Base-by-base conservation (phyloP, 1,140 invertebrate genomes). In the Protaetia brevitarsis region DNA sequence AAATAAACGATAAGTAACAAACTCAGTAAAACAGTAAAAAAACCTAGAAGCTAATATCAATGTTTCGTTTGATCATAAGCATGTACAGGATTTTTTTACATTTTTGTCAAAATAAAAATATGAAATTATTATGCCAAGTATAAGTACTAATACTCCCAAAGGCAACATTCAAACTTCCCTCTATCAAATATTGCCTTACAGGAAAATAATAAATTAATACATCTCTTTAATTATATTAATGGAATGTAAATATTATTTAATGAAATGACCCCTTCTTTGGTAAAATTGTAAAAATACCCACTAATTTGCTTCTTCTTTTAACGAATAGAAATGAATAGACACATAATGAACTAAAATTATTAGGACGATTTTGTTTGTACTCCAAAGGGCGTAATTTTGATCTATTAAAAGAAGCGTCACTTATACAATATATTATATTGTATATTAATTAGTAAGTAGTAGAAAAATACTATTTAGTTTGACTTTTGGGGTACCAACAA, bases 201-300 rank as follows among this genome's bases (percentile, higher is more conserved):
- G n/a, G n/a, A n/a, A n/a, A 37, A 45, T 37, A 45, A 45, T 45
- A 45, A 45, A 45, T 45, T 13, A 45, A 45, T 21, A n/a, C n/a
- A n/a, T n/a, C n/a, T 45, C n/a, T 45, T 45, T 23, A 51, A 16
- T n/a, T n/a, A 51, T 2, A 51, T 51, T 51, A 51, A 51, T 51
- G 41, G 41, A 51, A 51, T 51, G 41, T 51, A 10, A 51, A 23
- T 51, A 16, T 23, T 34, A 34, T 34, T n/a, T 23, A 51, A 23
- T 51, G 41, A 51, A 51, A 51, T 51, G 41, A 51, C 41, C 41
- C 41, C 41, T 51, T 51, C 41, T 51, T 51, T 51, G 41, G 41
- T 23, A 51, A 23, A 51, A 51, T 51, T 51, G 26, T 45, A 45
- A n/a, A n/a, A 37, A 37, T 51, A 51, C 1, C 41, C 26, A 51